Conservation (phyloP, 2,113 vertebrate genomes). For the Brachypteracias leptosomus region DNA sequence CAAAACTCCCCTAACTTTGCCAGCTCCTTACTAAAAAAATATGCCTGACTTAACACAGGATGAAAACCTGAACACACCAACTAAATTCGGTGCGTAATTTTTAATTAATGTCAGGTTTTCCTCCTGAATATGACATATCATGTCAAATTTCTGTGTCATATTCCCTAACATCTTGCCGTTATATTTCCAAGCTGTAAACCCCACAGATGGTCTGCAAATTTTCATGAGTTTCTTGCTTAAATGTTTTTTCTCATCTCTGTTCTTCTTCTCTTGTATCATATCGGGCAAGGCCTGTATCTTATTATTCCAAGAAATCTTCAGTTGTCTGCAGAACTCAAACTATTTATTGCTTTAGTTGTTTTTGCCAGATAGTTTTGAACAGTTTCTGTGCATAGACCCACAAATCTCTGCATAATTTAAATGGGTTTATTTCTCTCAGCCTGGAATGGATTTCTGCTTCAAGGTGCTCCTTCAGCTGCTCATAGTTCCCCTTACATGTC, state of each 20-base stretch:
- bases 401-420: not conserved
- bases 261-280: not conserved
- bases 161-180: not conserved
- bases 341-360: not conserved
- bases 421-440: not conserved
- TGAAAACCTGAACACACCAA: not conserved
- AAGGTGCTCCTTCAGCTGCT: constrained; percentile 5
- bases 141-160: not conserved
- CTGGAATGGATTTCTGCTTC: not conserved
- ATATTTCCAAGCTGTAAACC: not conserved
- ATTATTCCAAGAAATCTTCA: not conserved
- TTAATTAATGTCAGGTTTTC: not conserved
- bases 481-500: not conserved
- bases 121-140: not conserved
- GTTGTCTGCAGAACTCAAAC: not conserved
- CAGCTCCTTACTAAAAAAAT: not conserved
- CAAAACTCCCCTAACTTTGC: not conserved
- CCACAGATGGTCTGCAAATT: not conserved
- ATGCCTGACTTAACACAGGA: not conserved
- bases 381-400: not conserved
- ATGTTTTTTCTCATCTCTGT: not conserved
- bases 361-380: not conserved
- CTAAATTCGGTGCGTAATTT: not conserved
- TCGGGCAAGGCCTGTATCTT: not conserved
- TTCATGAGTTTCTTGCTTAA: not conserved